Evolutionary conservation across 2,888 invertebrate species (phyloP), one percentile per base, ranked within the genome.

Genomic region (Lasioglossum oenotherae): DNA sequence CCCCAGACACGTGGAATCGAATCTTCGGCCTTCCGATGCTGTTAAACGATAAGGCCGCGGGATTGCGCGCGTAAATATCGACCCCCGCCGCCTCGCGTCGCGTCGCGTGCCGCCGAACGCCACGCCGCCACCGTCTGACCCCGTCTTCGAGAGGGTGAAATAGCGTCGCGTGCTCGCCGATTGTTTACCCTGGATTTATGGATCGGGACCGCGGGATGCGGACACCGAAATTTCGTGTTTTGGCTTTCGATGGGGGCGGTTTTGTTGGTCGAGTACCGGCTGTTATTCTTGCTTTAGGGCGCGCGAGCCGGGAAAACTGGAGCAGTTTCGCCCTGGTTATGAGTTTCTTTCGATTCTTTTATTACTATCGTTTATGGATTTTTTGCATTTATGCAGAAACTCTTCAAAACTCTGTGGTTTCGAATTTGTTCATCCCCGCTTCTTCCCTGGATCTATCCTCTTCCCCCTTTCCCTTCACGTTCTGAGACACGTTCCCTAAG

Each of bases 41-140:
- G 79, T 72, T 76, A 31, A 77, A 77, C 78, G 84, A 88, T 76
- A 84, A 87, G 80, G 78, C 73, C 53, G 27, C 14, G 69, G 60
- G 35, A 81, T 77, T 35, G 64, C 64, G 60, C 84, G 44, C 74
- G 71, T 74, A 74, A 82, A 84, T 35, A 82, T 74, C 82, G n/a
- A n/a, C n/a, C 71, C 49, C 27, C 27, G 31, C 2, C 31, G 31
- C 31, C 31, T 4, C 35, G 35, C 35, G 35, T 35, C 35, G 35
- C 35, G 71, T 67, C 67, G 67, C 76, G 64, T 23, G 69, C 38
- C 35, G 46, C 69, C 12, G 57, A n/a, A 14, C 35, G 49, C 64
- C 27, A 38, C 44, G 44, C 4, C 19, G 27, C 16, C 27, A 16
- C 31, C 38, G 35, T 77, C 60, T 74, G 67, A 74, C 74, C 73